Evolutionary conservation across 2,888 invertebrate genomes (phyloP).

Genomic region (Leptinotarsa tumamoca): DNA sequence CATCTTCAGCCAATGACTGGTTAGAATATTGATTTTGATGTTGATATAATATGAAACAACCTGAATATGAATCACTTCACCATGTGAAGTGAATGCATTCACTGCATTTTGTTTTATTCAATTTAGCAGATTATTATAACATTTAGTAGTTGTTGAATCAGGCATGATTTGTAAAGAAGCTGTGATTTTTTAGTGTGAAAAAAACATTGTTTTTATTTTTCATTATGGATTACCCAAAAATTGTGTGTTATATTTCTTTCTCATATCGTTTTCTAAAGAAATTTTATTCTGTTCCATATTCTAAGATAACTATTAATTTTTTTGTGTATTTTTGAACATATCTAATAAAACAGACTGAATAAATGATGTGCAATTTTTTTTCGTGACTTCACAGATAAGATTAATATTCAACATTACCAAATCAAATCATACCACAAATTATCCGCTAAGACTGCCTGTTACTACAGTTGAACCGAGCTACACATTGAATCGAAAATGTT

Average conservation of each 20-base stretch:
- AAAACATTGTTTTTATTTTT: slow-evolving; percentile 50
- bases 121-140: slow-evolving; percentile 46
- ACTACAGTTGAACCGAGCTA: too few species aligned
- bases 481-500: too few species aligned
- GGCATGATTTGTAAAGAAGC: slow-evolving; percentile 61
- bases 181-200: slow-evolving; percentile 58
- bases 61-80: slow-evolving; percentile 17
- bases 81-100: slow-evolving; percentile 34
- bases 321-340: slow-evolving; percentile 64
- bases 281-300: slow-evolving; percentile 50
- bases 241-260: slow-evolving; percentile 40
- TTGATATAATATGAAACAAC: slow-evolving; percentile 14
- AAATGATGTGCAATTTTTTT: slow-evolving; percentile 22
- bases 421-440: too few species aligned
- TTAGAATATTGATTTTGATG: neutral
- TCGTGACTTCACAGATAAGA: too few species aligned
- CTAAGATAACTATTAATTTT: slow-evolving; percentile 49
- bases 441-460: too few species aligned
- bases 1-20: neutral
- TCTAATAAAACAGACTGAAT: slow-evolving; percentile 64
- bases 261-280: slow-evolving; percentile 41
- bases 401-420: too few species aligned
- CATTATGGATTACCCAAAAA: slow-evolving; percentile 39
- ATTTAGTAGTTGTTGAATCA: slow-evolving; percentile 44
- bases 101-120: slow-evolving; percentile 41